Evolutionary conservation across 2,113 vertebrate genomes (phyloP).

Genomic region (Conger conger): DNA sequence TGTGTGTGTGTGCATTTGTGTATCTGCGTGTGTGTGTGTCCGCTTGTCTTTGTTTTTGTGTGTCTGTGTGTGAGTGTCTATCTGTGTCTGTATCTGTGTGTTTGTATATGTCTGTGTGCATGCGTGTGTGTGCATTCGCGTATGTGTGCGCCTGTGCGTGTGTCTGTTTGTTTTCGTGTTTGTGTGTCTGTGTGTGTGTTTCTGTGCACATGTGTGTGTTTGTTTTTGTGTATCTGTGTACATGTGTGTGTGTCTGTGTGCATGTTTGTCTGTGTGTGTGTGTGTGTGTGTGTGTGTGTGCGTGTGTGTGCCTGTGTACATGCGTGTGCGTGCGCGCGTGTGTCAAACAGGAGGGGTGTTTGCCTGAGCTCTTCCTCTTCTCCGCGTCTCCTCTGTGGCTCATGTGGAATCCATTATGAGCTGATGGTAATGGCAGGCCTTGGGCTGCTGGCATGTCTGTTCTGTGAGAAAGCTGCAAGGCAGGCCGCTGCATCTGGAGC

Average conservation of each 20-base stretch:
- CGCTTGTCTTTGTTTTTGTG: too few species aligned
- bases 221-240: neutral
- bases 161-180: slow-evolving; percentile 48
- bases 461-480: slow-evolving; percentile 79
- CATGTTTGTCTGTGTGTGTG: slow-evolving; percentile 19
- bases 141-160: neutral
- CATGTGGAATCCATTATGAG: slow-evolving; percentile 90
- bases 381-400: slow-evolving; percentile 53
- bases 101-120: slow-evolving; percentile 52
- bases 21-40: too few species aligned
- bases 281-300: slow-evolving; percentile 18
- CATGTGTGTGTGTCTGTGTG: neutral
- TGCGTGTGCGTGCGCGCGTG: neutral
- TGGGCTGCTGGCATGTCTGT: slow-evolving; percentile 74
- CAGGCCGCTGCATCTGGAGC: slow-evolving; percentile 80
- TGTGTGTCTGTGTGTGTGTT: neutral
- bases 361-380: slow-evolving; percentile 55
- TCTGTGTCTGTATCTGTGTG: slow-evolving; percentile 50
- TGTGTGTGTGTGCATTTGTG: slow-evolving; percentile 15
- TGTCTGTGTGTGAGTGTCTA: neutral
- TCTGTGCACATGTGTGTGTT: slow-evolving; percentile 13
- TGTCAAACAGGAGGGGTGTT: slow-evolving; percentile 38
- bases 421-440: slow-evolving; percentile 80
- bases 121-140: slow-evolving; percentile 21
- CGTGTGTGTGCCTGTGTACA: too few species aligned